Evolutionary conservation across 2,113 vertebrate genomes (phyloP).

Genomic region (Atrichornis clamosus): DNA sequence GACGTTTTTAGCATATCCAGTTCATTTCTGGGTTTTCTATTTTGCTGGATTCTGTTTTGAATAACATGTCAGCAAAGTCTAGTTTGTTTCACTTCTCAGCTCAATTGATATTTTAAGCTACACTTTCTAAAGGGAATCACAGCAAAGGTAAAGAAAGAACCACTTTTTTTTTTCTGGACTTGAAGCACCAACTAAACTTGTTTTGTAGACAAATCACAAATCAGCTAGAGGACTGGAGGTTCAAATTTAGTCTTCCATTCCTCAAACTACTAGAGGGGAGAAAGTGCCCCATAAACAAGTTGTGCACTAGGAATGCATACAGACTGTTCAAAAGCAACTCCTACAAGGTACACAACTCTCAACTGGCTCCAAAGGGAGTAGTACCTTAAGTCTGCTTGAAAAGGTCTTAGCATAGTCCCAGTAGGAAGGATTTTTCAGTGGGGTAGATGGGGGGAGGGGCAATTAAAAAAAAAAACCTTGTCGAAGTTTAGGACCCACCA

Average conservation of each 20-base stretch:
- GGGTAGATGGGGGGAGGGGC: fast-evolving
- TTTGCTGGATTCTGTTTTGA: not conserved
- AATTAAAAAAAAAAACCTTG: not conserved
- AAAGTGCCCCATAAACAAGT: not conserved
- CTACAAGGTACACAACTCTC: not conserved
- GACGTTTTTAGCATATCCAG: not conserved
- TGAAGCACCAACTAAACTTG: not conserved
- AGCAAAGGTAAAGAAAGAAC: not conserved
- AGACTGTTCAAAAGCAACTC: not conserved
- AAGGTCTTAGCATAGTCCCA: not conserved
- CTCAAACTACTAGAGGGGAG: not conserved
- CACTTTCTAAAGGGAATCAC: not conserved
- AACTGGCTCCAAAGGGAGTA: not conserved
- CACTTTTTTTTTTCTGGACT: not conserved
- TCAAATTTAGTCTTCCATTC: not conserved
- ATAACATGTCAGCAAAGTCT: not conserved
- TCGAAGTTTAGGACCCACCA: not conserved
- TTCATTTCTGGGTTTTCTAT: not conserved
- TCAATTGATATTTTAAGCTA: not conserved
- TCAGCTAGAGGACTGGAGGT: not conserved
- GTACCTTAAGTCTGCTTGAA: not conserved
- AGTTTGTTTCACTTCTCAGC: not conserved
- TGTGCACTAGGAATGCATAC: not conserved
- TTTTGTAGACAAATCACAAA: not conserved
- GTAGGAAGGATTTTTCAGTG: not conserved